Conservation (phyloP, 2,797 vertebrate species). For the Poeciliopsis infans region DNA sequence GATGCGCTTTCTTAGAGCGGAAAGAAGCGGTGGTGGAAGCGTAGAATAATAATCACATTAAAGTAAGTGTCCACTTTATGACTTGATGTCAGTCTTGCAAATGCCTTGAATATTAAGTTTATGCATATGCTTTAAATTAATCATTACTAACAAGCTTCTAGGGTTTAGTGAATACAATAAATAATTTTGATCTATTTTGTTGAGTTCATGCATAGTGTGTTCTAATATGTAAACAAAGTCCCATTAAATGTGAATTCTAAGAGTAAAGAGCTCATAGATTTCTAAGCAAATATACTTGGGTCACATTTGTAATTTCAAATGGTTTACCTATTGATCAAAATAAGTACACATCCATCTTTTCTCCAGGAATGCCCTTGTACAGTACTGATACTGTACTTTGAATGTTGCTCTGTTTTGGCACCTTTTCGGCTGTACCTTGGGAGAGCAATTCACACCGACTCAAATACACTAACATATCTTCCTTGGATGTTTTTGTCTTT, state of each 20-base stretch:
- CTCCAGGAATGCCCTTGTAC: not conserved
- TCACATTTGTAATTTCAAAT: not conserved
- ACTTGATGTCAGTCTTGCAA: not conserved
- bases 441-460: not conserved
- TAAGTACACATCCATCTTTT: not conserved
- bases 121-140: not conserved
- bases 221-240: not conserved
- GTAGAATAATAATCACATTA: slow-evolving; percentile 23
- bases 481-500: not conserved
- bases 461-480: not conserved
- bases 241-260: not conserved
- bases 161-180: not conserved
- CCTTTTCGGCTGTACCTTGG: not conserved
- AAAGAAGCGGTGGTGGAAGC: slow-evolving; percentile 20
- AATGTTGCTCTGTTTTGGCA: not conserved
- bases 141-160: not conserved
- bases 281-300: not conserved
- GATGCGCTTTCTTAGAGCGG: slow-evolving; percentile 50
- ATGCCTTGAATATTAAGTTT: not conserved
- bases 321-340: not conserved
- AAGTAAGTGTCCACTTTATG: not conserved
- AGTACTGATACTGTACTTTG: not conserved
- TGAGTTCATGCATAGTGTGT: not conserved
- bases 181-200: not conserved
- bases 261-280: not conserved